These are phyloP conservation scores for Torymus aiolomorphi DNA, from an alignment of 2,888 invertebrate species.

Conservation along the genomic window DNA sequence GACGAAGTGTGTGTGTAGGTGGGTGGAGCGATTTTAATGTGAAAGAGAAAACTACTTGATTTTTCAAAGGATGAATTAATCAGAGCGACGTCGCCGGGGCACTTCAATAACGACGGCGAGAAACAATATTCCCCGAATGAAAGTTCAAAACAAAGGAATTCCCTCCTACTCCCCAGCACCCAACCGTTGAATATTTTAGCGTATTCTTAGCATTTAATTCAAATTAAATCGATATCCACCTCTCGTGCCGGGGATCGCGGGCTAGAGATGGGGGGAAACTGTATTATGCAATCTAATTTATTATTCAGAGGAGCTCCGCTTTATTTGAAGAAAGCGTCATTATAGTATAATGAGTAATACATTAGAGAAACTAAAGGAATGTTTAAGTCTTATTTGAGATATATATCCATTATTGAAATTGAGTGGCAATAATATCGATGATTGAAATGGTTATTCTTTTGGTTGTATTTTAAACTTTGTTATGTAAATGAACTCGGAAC, in stretches of 20 bases:
- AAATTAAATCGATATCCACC: constrained; percentile 21
- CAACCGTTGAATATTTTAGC: constrained; percentile 33
- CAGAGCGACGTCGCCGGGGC: background rate
- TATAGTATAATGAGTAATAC: too few species aligned
- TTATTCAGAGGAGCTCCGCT: background rate
- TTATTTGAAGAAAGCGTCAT: background rate
- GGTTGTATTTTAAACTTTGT: too few species aligned
- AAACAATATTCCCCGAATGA: constrained; percentile 24
- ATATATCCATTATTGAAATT: too few species aligned
- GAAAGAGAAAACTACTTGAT: background rate
- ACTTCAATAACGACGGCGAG: constrained; percentile 5
- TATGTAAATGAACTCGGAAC: too few species aligned
- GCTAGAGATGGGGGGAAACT: background rate
- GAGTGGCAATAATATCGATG: too few species aligned
- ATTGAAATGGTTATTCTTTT: too few species aligned
- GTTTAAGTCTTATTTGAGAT: too few species aligned
- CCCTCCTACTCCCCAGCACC: too few species aligned
- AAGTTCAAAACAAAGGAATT: constrained; percentile 34
- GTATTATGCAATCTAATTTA: constrained; percentile 23
- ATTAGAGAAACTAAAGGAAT: background rate
- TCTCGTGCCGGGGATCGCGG: background rate
- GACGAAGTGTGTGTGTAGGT: too few species aligned
- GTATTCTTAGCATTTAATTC: constrained; percentile 39
- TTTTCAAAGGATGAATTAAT: constrained; percentile 29
- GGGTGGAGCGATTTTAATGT: background rate